phyloP scores from a whole-genome alignment of 2,113 vertebrate species.

The Trinectes maculatus region DNA sequence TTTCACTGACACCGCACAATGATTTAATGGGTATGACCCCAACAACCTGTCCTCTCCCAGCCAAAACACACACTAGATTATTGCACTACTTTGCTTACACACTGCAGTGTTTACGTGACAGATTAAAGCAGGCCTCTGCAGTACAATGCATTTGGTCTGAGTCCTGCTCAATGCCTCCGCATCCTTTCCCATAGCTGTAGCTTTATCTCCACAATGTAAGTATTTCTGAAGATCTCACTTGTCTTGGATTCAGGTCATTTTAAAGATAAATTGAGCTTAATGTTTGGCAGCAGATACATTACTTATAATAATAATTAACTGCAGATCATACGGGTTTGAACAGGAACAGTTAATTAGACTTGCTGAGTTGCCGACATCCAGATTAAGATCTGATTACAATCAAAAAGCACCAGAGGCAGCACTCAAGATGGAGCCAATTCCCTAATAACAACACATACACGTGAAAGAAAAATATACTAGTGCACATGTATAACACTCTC shows the following conservation, averaged over 20 bases:
- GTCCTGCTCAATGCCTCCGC: not conserved
- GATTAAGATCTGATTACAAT: not conserved
- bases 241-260: not conserved
- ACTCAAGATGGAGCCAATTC: not conserved
- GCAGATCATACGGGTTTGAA: not conserved
- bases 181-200: not conserved
- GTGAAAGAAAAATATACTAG: not conserved
- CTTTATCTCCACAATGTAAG: not conserved
- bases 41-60: not conserved
- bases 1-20: not conserved
- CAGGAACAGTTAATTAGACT: not conserved
- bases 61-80: slow-evolving; percentile 43
- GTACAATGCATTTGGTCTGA: slow-evolving; percentile 5
- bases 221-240: not conserved
- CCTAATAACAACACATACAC: not conserved
- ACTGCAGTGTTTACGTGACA: slow-evolving; percentile 24
- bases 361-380: not conserved
- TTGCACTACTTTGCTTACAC: slow-evolving; percentile 28
- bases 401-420: not conserved
- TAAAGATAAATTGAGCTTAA: not conserved
- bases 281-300: not conserved
- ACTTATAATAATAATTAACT: too few relatives aligned
- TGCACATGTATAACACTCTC: not conserved
- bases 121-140: slow-evolving; percentile 48
- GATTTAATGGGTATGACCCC: slow-evolving; percentile 16